Percentiles rank a stretch among this genome's conserved stretches.
phyloP scores from a whole-genome alignment of 2,888 invertebrate species.

The Allacma fusca region DNA sequence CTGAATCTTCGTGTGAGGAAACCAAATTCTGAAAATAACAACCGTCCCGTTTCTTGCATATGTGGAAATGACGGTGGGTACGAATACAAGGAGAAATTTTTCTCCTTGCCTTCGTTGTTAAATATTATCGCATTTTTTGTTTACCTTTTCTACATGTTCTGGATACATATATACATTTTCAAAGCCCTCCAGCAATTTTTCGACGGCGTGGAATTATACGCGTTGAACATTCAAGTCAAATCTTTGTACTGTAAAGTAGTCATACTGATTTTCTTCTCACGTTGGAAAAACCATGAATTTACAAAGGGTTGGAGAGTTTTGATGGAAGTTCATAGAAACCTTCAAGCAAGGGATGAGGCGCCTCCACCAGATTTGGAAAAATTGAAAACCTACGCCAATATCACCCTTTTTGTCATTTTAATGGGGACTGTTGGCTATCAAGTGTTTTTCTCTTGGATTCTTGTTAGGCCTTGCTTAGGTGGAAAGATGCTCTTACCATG shows the following conservation, averaged over 20 bases:
- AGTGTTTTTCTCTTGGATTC: neutral
- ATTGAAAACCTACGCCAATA: neutral
- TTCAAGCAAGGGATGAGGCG: neutral
- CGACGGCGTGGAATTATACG: conserved; percentile 13
- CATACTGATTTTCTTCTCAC: neutral
- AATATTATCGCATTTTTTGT: neutral
- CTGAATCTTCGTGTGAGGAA: neutral
- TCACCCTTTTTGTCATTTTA: neutral
- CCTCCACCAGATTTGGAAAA: neutral
- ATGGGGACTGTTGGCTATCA: neutral
- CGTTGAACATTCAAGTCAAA: neutral
- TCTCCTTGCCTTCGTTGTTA: conserved; percentile 8
- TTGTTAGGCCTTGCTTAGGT: neutral
- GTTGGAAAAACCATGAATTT: neutral
- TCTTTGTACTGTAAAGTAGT: neutral
- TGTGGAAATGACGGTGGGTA: neutral
- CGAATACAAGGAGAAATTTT: neutral
- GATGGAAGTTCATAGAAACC: neutral
- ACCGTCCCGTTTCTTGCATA: neutral
- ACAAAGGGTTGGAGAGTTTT: neutral
- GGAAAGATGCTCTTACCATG: neutral
- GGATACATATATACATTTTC: neutral
- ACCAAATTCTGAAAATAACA: neutral
- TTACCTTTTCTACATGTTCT: neutral
- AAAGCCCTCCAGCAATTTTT: neutral